Evolutionary conservation across 1,140 invertebrate genomes (phyloP), one percentile per base, ranked within the genome.

Genomic region (Vanessa tameamea): DNA sequence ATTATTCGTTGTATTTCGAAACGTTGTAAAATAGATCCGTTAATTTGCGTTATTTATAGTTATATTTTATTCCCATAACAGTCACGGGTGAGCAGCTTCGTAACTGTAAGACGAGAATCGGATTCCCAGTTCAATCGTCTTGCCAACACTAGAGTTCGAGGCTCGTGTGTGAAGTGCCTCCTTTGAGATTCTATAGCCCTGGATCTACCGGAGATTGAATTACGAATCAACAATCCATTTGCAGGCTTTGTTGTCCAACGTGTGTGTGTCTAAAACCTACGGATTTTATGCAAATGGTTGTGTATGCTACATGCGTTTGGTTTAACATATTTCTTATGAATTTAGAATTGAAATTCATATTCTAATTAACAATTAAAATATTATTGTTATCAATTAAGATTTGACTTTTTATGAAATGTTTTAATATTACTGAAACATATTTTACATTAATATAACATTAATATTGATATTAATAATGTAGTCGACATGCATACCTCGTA

Each of bases 201-300:
- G 43, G 65, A 73, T 76, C 65, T 77, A 78, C 80, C 83, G 82
- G 84, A 86, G 82, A 87, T 87, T 87, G 78, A 82, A 78, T 87
- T 89, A 86, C 84, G 70, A 77, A 76, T 74, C 72, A 66, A 72
- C 70, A 72, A 64, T 48, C 63, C 70, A 66, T 55, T 72, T 72
- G 70, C 37, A 12, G 61, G 43, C 63, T 66, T 72, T 66, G 70
- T 59, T 15, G 43, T 72, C 57, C 68, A 50, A 47, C 68, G 15
- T 63, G 23, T 47, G 47, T 20, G 51, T 72, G 11, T 16, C 37
- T 72, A 11, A 59, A 66, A 66, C 26, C 26, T 9, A 37, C 20
- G 31, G 53, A 57, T 57, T 57, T 57, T 26, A 26, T 12, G 16
- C 53, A 57, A 57, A 57, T 57, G 53, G 47, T 50, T 1, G 13